These are phyloP conservation scores for Drosophila cracens DNA, from an alignment of 2,888 invertebrate species.

Conservation along the genomic window DNA sequence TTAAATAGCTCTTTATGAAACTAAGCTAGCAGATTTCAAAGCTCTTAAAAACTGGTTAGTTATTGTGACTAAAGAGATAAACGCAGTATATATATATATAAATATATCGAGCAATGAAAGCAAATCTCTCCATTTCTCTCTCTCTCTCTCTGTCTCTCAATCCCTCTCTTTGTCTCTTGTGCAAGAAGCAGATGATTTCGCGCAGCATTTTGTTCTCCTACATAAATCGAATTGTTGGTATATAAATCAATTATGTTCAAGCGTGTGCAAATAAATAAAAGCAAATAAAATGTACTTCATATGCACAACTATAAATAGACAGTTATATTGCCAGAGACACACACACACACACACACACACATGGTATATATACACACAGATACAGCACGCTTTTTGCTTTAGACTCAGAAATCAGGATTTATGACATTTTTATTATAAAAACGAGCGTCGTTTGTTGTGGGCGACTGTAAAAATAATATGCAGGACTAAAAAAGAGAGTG, in stretches of 20 bases:
- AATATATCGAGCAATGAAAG: neutral
- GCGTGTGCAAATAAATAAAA: constrained; percentile 70
- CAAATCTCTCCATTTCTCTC: neutral
- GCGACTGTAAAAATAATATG: constrained; percentile 53
- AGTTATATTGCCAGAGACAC: constrained; percentile 63
- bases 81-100: no score
- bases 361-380: neutral
- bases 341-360: constrained; percentile 6
- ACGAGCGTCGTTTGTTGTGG: constrained; percentile 65
- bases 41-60: no score
- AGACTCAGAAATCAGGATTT: constrained; percentile 79
- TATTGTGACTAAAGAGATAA: no score
- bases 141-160: neutral
- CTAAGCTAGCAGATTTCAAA: no score
- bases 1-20: no score
- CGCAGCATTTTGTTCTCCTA: neutral
- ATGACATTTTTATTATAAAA: constrained; percentile 81
- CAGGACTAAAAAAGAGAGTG: constrained; percentile 17
- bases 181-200: neutral
- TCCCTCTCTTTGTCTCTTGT: neutral
- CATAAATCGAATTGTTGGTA: neutral
- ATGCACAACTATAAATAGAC: constrained; percentile 71
- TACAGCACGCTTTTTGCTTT: constrained; percentile 68
- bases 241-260: constrained; percentile 49
- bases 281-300: constrained; percentile 73